A percentile compares a stretch with the other conserved stretches of the same genome.
phyloP scores from a whole-genome alignment of 2,888 invertebrate genomes.

The Pediacus dermestoides region DNA sequence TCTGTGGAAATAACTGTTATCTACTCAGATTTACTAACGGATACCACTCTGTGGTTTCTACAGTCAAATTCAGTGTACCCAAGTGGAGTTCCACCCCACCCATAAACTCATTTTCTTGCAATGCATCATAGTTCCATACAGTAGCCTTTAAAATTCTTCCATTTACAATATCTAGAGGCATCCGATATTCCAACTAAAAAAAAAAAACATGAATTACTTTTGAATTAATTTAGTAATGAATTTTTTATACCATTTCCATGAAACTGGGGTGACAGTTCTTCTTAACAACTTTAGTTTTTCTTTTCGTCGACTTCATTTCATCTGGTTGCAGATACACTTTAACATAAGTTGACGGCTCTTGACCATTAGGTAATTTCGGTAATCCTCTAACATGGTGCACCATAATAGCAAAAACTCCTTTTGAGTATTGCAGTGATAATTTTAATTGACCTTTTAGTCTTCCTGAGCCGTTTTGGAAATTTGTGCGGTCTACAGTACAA shows the following conservation, averaged over 20 bases:
- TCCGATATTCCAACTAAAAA: conserved; percentile 78
- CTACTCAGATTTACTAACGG: conserved; percentile 52
- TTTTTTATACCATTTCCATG: conserved; percentile 85
- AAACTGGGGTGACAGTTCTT: conserved; percentile 94
- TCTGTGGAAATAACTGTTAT: conserved; percentile 1
- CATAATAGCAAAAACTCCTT: conserved; percentile 74
- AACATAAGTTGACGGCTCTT: conserved; percentile 86
- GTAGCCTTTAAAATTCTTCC: conserved; percentile 82
- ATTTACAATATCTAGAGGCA: conserved; percentile 75
- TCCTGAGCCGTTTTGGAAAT: conserved; percentile 37
- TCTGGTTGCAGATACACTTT: conserved; percentile 94
- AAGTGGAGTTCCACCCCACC: conserved; percentile 87
- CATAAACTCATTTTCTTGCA: conserved; percentile 92
- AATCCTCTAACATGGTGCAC: conserved; percentile 89
- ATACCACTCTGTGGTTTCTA: conserved; percentile 85
- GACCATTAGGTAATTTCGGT: conserved; percentile 70
- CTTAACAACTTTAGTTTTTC: conserved; percentile 91
- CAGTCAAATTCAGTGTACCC: conserved; percentile 66
- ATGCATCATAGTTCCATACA: conserved; percentile 89
- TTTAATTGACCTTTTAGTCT: conserved; percentile 70
- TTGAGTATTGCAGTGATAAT: conserved; percentile 71
- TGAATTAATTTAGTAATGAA: background rate
- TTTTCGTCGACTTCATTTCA: conserved; percentile 85
- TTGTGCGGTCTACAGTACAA: conserved; percentile 35
- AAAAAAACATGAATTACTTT: conserved; percentile 10